Evolutionary conservation across 53 echinoderm and acorn worm genomes (phyloP).

Genomic region (Paelopatides confundens): DNA sequence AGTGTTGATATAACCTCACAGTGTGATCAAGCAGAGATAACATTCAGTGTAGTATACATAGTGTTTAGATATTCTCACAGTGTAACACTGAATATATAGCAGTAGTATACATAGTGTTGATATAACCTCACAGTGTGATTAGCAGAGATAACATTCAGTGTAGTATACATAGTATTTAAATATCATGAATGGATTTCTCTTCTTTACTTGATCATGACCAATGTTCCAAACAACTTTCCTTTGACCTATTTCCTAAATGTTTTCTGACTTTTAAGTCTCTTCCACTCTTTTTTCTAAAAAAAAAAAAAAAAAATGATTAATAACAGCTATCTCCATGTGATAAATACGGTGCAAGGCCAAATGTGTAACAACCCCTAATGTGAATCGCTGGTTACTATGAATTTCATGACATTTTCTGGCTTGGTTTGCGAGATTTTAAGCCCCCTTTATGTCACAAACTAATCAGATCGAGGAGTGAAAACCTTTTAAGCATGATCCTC

Average conservation of each 20-base stretch:
- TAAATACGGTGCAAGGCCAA: constrained; percentile 8
- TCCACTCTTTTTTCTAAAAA: neutral
- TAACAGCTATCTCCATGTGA: neutral
- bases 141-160: too few relatives aligned
- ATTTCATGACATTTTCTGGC: constrained; percentile 25
- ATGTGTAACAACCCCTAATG: neutral
- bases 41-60: too few relatives aligned
- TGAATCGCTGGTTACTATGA: constrained; percentile 16
- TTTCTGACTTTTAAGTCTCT: neutral
- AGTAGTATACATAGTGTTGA: too few relatives aligned
- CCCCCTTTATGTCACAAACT: constrained; percentile 36
- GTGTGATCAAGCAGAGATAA: too few relatives aligned
- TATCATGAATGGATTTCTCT: neutral
- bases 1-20: too few relatives aligned
- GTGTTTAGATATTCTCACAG: too few relatives aligned
- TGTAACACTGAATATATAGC: too few relatives aligned
- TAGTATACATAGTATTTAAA: too few relatives aligned
- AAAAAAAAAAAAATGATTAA: too few relatives aligned
- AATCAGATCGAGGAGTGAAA: constrained; percentile 38
- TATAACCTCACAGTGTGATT: too few relatives aligned
- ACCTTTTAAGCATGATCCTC: constrained; percentile 45
- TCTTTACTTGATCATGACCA: neutral
- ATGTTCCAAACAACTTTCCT: too few relatives aligned
- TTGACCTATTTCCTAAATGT: neutral
- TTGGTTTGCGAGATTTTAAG: constrained; percentile 23